A percentile compares a stretch with the other conserved stretches of the same genome.
These are phyloP conservation scores for Schizotus pectinicornis DNA, from an alignment of 2,888 invertebrate genomes.

Conservation along the genomic window DNA sequence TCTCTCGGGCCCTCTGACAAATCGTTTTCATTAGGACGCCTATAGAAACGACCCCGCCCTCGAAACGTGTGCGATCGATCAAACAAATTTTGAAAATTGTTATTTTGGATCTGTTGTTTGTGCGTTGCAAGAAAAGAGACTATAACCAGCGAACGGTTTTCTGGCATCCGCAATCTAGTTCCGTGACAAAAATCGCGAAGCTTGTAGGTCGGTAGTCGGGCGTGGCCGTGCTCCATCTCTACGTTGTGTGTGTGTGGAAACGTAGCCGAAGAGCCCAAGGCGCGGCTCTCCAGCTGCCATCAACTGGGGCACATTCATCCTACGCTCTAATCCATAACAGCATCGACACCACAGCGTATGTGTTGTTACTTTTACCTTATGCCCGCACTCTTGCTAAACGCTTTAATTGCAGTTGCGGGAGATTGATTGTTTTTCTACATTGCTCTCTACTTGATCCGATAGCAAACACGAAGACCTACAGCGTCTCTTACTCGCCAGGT, in stretches of 20 bases:
- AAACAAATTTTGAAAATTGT: not conserved
- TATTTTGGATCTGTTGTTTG: not conserved
- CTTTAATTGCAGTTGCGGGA: slow-evolving; percentile 18
- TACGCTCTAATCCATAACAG: slow-evolving; percentile 35
- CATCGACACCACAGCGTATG: slow-evolving; percentile 31
- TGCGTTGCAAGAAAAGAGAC: slow-evolving; percentile 33
- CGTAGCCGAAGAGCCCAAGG: slow-evolving; percentile 33
- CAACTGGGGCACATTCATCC: slow-evolving; percentile 39
- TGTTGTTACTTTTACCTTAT: slow-evolving; percentile 22
- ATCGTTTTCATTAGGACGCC: not conserved
- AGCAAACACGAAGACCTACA: too few relatives aligned
- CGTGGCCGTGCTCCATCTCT: slow-evolving; percentile 44
- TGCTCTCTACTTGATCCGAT: not conserved
- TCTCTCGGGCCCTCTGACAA: too few relatives aligned
- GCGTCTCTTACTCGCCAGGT: too few relatives aligned
- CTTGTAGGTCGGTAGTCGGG: slow-evolving; percentile 55
- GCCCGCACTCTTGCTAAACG: slow-evolving; percentile 19
- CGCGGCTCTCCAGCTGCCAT: slow-evolving; percentile 37
- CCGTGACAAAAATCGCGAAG: slow-evolving; percentile 50
- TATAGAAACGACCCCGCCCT: slow-evolving; percentile 29
- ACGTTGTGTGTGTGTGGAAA: slow-evolving; percentile 29
- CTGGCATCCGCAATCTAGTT: slow-evolving; percentile 46
- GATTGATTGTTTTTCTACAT: slow-evolving; percentile 24
- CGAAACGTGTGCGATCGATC: not conserved
- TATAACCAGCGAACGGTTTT: slow-evolving; percentile 25